Base-by-base conservation (phyloP, 2,888 invertebrate species). In the Ariolimax columbianus region DNA sequence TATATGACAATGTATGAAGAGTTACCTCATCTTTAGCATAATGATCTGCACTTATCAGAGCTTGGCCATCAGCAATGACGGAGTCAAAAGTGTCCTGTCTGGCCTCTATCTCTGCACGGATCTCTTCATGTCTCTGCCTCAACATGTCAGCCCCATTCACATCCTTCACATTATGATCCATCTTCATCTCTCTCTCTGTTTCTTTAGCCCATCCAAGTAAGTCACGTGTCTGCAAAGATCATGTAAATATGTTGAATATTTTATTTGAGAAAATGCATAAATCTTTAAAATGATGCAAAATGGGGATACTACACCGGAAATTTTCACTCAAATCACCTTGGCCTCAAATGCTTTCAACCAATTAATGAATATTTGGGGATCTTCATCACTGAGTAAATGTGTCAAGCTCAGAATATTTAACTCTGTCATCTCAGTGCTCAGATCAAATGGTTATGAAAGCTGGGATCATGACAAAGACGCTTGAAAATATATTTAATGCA, bases 91-190 rank as follows among this genome's bases (percentile, higher is more conserved):
- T 99, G 94, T 99, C 99, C 94, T 99, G 98, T 91, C 99, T 96
- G 0, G 99, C 97, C 93, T 99, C 99, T 90, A 99, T 98, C 95
- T 99, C 99, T 4, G 99, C 98, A 94, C 98, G 98, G 86, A 99
- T 95, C 89, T 98, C 98, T 93, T 99, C 98, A 95, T 99, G 99
- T 94, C 99, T 98, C 95, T 99, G 99, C 97, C 99, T 98, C 82
- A 99, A 95, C 38, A 99, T 95, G 93, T 99, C 99, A 6, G 99
- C 99, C 77, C 99, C 99, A 91, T 98, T 97, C 0, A 99, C 98
- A 93, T 98, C 98, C 68, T 97, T 96, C 0, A 95, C 94, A 92
- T 96, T 97, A 90, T 97, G 97, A 90, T 97, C 97, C 0, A 97
- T 96, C 87, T 96, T 96, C 95, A 98, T 96, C 38, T 97, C 95